Evolutionary conservation across 2,888 invertebrate genomes (phyloP).

Genomic region (Phortica magna): DNA sequence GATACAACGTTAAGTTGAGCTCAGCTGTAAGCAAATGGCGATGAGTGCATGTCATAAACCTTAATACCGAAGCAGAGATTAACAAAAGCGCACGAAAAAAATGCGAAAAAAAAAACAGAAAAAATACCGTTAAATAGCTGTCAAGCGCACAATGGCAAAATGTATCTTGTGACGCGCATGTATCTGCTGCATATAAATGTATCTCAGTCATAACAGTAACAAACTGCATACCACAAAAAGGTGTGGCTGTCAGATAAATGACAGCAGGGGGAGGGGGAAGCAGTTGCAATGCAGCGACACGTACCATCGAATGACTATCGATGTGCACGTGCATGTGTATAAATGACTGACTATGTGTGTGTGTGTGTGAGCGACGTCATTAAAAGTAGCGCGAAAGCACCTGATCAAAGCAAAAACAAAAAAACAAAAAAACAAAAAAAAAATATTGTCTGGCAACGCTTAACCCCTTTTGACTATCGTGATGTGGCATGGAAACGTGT

Average conservation of each 20-base stretch:
- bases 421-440: background rate
- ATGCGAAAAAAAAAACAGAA: background rate
- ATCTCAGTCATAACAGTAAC: background rate
- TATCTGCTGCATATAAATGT: background rate
- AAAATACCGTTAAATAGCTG: conserved; percentile 2
- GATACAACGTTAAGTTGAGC: background rate
- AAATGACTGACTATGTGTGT: no score
- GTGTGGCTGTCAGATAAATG: background rate
- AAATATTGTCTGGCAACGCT: background rate
- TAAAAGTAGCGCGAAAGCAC: conserved; percentile 20
- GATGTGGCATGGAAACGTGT: conserved; percentile 14
- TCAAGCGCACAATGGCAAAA: background rate
- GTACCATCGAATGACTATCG: no score
- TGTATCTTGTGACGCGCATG: background rate
- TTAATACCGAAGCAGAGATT: conserved; percentile 4
- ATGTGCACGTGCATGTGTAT: no score
- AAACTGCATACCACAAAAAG: background rate
- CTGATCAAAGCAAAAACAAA: conserved; percentile 38
- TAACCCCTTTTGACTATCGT: background rate
- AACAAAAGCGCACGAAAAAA: background rate
- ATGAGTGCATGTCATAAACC: conserved; percentile 18
- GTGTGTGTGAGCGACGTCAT: background rate
- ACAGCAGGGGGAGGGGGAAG: background rate
- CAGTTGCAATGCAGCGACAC: background rate
- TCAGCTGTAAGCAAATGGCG: conserved; percentile 1